Conservation (phyloP, 2,888 invertebrate genomes). For the Doris montereyensis region DNA sequence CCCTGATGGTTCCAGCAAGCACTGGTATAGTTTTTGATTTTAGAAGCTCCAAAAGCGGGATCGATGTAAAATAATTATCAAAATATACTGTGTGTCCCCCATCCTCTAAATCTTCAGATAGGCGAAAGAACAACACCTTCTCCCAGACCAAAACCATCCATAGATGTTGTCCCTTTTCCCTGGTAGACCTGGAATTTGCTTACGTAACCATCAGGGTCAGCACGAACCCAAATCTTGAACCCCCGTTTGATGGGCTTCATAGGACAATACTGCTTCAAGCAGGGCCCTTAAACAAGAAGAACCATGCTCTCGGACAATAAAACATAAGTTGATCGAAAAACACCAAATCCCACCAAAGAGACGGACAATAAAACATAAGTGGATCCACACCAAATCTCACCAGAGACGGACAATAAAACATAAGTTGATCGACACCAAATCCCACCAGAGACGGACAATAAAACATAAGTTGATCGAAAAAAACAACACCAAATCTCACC, state of each 20-base stretch:
- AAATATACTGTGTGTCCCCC: constrained; percentile 24
- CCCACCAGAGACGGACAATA: too few relatives aligned
- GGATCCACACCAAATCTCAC: too few relatives aligned
- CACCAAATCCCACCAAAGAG: too few relatives aligned
- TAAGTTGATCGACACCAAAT: too few relatives aligned
- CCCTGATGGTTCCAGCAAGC: constrained; percentile 40
- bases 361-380: too few relatives aligned
- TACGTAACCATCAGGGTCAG: constrained; percentile 11
- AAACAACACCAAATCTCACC: too few relatives aligned
- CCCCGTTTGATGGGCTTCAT: constrained; percentile 42
- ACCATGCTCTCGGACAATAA: constrained; percentile 43
- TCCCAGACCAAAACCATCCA: constrained; percentile 15
- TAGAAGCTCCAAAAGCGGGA: constrained; percentile 30
- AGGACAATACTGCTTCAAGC: constrained; percentile 41
- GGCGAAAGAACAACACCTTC: constrained; percentile 38
- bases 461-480: too few relatives aligned
- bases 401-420: too few relatives aligned
- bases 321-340: too few relatives aligned
- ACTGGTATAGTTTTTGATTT: too few relatives aligned
- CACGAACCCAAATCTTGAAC: constrained; percentile 12
- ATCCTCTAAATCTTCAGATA: constrained; percentile 4
- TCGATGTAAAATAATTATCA: constrained; percentile 39
- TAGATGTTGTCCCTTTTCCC: not conserved
- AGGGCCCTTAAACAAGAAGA: constrained; percentile 31
- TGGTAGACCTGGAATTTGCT: constrained; percentile 29